These are phyloP conservation scores for Corvus moneduloides DNA, from an alignment of 2,113 vertebrate species.

Conservation along the genomic window DNA sequence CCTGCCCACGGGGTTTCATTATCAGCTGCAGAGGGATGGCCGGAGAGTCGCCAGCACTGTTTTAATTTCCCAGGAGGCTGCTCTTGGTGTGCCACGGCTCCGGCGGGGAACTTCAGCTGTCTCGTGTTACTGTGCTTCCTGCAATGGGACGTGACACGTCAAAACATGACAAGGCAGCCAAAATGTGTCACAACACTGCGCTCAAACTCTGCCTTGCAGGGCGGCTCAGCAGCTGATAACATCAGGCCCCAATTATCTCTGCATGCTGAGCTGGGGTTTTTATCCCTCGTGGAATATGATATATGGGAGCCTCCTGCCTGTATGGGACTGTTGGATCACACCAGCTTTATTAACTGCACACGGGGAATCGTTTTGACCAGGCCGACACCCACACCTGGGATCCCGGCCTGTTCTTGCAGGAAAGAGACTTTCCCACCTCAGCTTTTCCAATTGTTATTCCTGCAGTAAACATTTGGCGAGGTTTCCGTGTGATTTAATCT, in stretches of 20 bases:
- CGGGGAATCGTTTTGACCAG: background rate
- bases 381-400: background rate
- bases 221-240: conserved; percentile 31
- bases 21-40: background rate
- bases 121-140: background rate
- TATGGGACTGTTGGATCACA: background rate
- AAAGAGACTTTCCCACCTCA: background rate
- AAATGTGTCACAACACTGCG: conserved; percentile 25
- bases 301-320: background rate
- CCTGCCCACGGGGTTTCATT: background rate
- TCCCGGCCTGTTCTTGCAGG: background rate
- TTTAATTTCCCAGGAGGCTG: conserved; percentile 64
- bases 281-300: background rate
- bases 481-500: background rate
- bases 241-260: conserved; percentile 35
- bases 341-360: background rate
- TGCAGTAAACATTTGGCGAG: background rate
- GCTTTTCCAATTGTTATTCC: background rate
- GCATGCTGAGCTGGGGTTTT: conserved; percentile 8
- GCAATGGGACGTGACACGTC: conserved; percentile 29
- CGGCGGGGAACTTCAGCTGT: background rate
- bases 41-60: background rate
- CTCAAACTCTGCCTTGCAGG: conserved; percentile 22
- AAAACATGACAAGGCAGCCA: conserved; percentile 49
- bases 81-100: background rate